Base-by-base conservation (phyloP, 2,888 invertebrate species). In the Schizaphis graminum region DNA sequence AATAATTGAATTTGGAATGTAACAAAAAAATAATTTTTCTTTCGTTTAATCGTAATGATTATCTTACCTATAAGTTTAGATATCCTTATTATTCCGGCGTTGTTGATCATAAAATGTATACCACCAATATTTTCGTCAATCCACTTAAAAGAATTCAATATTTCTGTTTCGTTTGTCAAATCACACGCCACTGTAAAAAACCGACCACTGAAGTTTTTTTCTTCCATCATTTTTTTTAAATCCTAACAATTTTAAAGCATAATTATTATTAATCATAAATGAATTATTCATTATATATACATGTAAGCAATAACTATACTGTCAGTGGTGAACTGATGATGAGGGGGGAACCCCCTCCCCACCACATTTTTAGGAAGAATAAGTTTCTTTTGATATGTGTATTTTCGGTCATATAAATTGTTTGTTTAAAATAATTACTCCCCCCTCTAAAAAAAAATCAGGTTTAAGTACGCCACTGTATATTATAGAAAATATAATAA, bases 61-160 rank as follows among this genome's bases (percentile, higher is more conserved):
- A 47, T 67, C 87, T 88, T 44, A 93, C 93, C 57, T 35, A 84
- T 1, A 28, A 93, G 47, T 5, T 11, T 28, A 47, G 89, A 84
- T 84, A 89, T 89, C 35, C 93, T 93, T 26, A 89, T 13, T 7
- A 93, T 89, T 57, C 93, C 93, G 3, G 93, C 93, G 28, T 93
- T 93, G 47, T 93, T 93, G 44, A 93, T 85, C 84, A 93, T 89
- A 57, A 89, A 93, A 84, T 93, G 89, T 35, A 93, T 89, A 84
- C 56, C 89, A 28, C 93, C 93, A 21, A 93, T 35, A 57, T 93
- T 77, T 57, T 93, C 89, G 11, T 93, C 93, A 21, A 93, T 93
- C 93, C 93, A 93, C 89, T 89, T 84, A 41, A 93, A 93, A 93
- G 89, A 56, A 13, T 84, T 56, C 49, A 93, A 26, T 57, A 93